phyloP scores from a whole-genome alignment of 2,888 invertebrate genomes.

The Ornithoptera priamus region DNA sequence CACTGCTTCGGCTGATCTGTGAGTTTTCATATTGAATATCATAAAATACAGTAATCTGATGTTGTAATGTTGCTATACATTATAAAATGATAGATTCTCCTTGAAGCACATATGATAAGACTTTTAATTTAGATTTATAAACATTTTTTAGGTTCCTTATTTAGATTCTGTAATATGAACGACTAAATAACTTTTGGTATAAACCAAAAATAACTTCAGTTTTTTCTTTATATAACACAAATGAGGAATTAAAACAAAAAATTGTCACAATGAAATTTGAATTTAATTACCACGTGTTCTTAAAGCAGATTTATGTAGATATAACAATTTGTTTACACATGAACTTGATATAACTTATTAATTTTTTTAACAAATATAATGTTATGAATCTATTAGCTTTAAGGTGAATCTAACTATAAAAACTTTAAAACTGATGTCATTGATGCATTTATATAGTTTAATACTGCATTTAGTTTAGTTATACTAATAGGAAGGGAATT shows the following conservation, averaged over 20 bases:
- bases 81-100: background rate
- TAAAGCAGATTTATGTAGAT: too few relatives aligned
- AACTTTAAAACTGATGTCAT: background rate
- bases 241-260: too few relatives aligned
- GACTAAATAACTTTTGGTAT: too few relatives aligned
- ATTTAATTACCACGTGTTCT: too few relatives aligned
- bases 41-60: background rate
- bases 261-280: too few relatives aligned
- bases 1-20: background rate
- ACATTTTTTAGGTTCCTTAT: background rate
- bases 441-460: constrained; percentile 12
- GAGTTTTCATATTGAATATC: background rate
- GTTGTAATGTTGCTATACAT: background rate
- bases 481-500: background rate
- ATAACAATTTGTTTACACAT: too few relatives aligned
- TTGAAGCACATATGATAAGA: background rate
- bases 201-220: too few relatives aligned
- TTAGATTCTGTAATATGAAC: too few relatives aligned
- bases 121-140: background rate
- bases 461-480: constrained; percentile 7
- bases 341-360: background rate
- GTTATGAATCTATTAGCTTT: background rate
- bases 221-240: too few relatives aligned
- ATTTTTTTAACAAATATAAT: background rate
- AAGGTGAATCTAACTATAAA: background rate